Conservation (phyloP, 2,797 vertebrate genomes). For the Gadopsis bispinosus region DNA sequence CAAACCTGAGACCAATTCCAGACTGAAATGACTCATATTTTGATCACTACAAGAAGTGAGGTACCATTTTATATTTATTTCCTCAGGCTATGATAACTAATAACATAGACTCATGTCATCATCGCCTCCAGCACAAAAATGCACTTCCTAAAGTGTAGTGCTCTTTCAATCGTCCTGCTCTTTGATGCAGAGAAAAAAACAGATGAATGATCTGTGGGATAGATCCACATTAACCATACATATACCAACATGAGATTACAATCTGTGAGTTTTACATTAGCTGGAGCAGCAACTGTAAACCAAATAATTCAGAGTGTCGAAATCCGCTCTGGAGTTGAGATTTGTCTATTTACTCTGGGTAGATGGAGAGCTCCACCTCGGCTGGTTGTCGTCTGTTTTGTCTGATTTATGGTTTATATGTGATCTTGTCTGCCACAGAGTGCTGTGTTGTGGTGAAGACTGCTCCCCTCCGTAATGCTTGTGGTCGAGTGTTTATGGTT, state of each 20-base stretch:
- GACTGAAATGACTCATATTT: not conserved
- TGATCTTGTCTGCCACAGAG: constrained; percentile 39
- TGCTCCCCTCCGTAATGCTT: constrained; percentile 25
- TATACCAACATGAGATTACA: constrained; percentile 43
- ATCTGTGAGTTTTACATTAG: constrained; percentile 57
- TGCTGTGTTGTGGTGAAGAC: constrained; percentile 25
- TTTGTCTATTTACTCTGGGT: constrained; percentile 66
- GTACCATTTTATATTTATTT: constrained; percentile 16
- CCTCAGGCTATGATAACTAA: not conserved
- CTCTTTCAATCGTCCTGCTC: constrained; percentile 24
- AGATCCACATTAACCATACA: constrained; percentile 22
- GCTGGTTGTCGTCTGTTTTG: constrained; percentile 40
- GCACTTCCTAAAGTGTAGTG: constrained; percentile 17
- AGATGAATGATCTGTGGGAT: constrained; percentile 40
- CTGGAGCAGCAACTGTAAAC: constrained; percentile 34
- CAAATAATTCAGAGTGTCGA: constrained; percentile 50
- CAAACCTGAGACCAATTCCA: not conserved
- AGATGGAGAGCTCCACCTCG: constrained; percentile 33
- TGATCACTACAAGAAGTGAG: not conserved
- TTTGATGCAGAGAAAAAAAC: constrained; percentile 9
- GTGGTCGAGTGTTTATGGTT: constrained; percentile 57
- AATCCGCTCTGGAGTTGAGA: constrained; percentile 27
- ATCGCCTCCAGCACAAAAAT: constrained; percentile 25
- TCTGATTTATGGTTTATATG: constrained; percentile 58
- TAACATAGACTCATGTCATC: constrained; percentile 25